Conservation (phyloP, 2,888 invertebrate genomes). For the Eupithecia pulchellata region DNA sequence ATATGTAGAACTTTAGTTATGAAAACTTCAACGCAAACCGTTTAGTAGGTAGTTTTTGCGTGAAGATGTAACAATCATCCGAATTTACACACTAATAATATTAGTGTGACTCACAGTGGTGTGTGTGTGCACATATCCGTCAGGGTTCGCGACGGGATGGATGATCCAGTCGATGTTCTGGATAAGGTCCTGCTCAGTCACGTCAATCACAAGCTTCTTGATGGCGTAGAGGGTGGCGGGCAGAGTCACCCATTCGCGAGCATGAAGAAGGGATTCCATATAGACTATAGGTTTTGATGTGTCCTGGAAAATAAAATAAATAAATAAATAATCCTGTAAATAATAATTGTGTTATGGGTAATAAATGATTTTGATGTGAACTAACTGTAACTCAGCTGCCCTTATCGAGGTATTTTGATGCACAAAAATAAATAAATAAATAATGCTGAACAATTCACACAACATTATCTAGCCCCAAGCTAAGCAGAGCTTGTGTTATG, state of each 20-base stretch:
- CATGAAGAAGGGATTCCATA: slow-evolving; percentile 86
- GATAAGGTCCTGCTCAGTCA: slow-evolving; percentile 76
- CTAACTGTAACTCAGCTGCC: not conserved
- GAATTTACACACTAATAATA: not conserved
- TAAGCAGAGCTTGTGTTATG: too few species aligned
- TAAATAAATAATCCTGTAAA: too few species aligned
- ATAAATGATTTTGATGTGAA: not conserved
- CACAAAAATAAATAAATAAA: not conserved
- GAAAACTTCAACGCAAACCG: not conserved
- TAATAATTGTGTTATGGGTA: too few species aligned
- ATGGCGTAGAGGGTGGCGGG: slow-evolving; percentile 87
- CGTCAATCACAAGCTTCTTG: slow-evolving; percentile 85
- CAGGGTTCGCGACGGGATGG: slow-evolving; percentile 88
- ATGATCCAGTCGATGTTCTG: slow-evolving; percentile 87
- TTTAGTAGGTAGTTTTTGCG: not conserved
- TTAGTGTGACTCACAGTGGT: slow-evolving; percentile 54
- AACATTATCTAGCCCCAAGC: too few species aligned
- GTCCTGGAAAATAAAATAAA: slow-evolving; percentile 50
- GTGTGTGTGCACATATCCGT: slow-evolving; percentile 87
- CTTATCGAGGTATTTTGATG: not conserved
- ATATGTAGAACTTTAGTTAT: too few species aligned
- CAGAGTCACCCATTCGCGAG: slow-evolving; percentile 89
- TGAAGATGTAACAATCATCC: not conserved
- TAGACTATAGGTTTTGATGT: slow-evolving; percentile 79
- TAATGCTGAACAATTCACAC: too few species aligned